Evolutionary conservation across 1,140 invertebrate genomes (phyloP), one percentile per base, ranked within the genome.

Genomic region (Laupala kohalensis): DNA sequence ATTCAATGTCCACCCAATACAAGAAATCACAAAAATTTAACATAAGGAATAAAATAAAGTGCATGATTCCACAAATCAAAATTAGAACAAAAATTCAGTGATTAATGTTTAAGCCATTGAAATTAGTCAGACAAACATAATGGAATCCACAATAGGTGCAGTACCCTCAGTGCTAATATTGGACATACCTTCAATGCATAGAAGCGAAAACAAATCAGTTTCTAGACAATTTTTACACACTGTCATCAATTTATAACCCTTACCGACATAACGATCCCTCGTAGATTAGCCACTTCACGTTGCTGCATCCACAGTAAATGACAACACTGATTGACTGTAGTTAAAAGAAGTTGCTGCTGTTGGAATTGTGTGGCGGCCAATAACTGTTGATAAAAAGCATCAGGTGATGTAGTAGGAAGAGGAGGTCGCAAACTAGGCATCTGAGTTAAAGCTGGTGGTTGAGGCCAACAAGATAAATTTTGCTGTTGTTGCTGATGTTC

Each of bases 281-380:
- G 80, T 76, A 86, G 78, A 23, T 80, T 76, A 69, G 85, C 82
- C 28, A 88, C 80, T 78, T 88, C 86, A 2, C 84, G 77, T 74
- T 88, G 86, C 69, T 88, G 86, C 67, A 85, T 77, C 83, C 86
- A 86, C 26, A 88, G 76, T 5, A 87, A 77, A 75, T 88, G 85
- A 77, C 85, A 87, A 74, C 86, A 88, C 71, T 88, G 86, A 74
- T 84, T 86, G 30, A 88, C 80, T 0, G 86, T 85, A 68, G 84
- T 83, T 3, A 85, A 82, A 73, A 87, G 81, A 78, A 88, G 81
- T 77, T 88, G 86, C 69, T 87, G 81, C 24, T 86, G 85, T 75
- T 86, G 84, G 4, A 77, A 63, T 63, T 75, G 74, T 24, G 73
- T 74, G 27, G 74, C 71, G 19, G 74, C 69, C 25, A 73, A 63